A percentile compares a stretch with the other conserved stretches of the same genome.
Evolutionary conservation across 2,797 vertebrate species (phyloP).

Genomic region (Chloroceryle inda): DNA sequence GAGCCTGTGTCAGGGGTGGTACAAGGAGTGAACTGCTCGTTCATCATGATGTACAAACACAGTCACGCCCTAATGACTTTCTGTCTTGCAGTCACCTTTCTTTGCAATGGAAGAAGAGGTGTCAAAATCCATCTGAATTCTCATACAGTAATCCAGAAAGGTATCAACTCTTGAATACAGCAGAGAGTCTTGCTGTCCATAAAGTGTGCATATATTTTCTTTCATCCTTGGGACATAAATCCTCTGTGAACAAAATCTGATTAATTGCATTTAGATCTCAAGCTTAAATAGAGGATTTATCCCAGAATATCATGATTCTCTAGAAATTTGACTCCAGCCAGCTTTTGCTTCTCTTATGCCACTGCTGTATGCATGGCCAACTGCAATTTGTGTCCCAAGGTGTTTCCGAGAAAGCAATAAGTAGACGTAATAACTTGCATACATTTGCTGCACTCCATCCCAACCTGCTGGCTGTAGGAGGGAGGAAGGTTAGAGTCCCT

Average conservation of each 20-base stretch:
- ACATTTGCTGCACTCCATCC: neutral
- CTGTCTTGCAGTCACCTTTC: neutral
- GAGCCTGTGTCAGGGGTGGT: neutral
- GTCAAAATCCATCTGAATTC: neutral
- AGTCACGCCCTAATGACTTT: neutral
- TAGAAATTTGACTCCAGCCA: neutral
- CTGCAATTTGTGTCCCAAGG: neutral
- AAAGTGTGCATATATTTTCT: accelerated
- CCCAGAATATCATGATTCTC: neutral
- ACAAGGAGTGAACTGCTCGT: accelerated
- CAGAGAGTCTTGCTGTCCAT: neutral
- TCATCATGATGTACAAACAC: too few species aligned
- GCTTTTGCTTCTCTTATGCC: neutral
- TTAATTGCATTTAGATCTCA: neutral
- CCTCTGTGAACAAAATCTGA: neutral
- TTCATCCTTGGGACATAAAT: neutral
- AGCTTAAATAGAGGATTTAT: neutral
- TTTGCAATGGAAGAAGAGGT: neutral
- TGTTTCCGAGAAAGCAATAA: neutral
- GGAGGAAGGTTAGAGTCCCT: neutral
- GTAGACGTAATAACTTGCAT: neutral
- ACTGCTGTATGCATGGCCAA: neutral
- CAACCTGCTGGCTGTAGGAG: neutral
- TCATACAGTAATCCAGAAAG: neutral
- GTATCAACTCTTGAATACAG: neutral